phyloP scores from a whole-genome alignment of 1,140 invertebrate genomes.

The Phthorimaea operculella region DNA sequence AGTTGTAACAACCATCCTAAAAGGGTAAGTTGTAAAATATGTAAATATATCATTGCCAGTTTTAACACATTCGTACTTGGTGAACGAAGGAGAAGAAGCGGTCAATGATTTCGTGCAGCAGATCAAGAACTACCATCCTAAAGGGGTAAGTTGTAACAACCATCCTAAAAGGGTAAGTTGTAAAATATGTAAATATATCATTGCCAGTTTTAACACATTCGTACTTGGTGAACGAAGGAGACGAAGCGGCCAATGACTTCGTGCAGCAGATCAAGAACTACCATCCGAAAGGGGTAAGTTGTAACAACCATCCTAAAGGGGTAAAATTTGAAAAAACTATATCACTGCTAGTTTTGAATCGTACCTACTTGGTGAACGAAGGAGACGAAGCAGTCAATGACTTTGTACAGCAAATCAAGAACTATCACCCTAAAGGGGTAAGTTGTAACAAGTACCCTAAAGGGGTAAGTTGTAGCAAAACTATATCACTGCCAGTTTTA shows the following conservation, averaged over 20 bases:
- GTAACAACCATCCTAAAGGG: no score
- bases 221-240: constrained; percentile 47
- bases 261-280: constrained; percentile 85
- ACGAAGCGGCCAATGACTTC: constrained; percentile 52
- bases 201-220: constrained; percentile 48
- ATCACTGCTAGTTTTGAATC: no score
- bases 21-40: constrained; percentile 79
- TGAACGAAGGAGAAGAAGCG: constrained; percentile 40
- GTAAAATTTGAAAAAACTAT: no score
- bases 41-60: constrained; percentile 53
- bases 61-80: constrained; percentile 51
- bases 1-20: constrained; percentile 72
- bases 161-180: no score
- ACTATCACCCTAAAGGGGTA: constrained; percentile 85
- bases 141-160: constrained; percentile 75
- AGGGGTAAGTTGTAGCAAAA: no score
- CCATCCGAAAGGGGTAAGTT: constrained; percentile 84
- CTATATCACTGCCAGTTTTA: no score
- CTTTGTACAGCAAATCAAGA: constrained; percentile 82
- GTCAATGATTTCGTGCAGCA: constrained; percentile 71
- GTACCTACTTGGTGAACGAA: constrained; percentile 50
- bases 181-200: no score
- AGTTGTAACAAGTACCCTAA: constrained; percentile 32
- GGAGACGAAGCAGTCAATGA: constrained; percentile 35
- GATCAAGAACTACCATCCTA: constrained; percentile 87